Percentiles rank a stretch among this genome's conserved stretches.
Conservation (phyloP, 2,888 invertebrate genomes). For the Lamellibrachia satsuma region DNA sequence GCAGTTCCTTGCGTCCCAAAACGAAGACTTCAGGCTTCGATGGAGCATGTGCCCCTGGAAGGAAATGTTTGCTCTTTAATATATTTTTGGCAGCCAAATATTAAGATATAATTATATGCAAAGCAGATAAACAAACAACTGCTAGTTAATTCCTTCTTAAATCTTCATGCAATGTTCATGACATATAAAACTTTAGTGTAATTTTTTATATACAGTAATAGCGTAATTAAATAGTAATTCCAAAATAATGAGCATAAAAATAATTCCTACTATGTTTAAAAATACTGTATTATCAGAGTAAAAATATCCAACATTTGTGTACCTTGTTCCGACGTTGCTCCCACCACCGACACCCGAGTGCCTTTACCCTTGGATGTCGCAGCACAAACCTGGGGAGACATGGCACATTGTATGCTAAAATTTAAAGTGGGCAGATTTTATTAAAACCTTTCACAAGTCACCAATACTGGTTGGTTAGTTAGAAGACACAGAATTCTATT, state of each 20-base stretch:
- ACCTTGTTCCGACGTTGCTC: conserved; percentile 60
- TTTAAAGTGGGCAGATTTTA: not conserved
- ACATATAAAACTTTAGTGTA: not conserved
- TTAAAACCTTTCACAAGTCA: no score
- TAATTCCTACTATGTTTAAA: not conserved
- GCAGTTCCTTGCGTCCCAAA: conserved; percentile 62
- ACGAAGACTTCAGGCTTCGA: conserved; percentile 62
- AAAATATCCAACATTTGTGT: not conserved
- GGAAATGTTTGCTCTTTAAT: not conserved
- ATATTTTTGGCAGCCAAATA: no score
- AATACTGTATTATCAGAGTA: not conserved
- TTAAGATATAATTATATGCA: not conserved
- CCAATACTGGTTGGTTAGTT: no score
- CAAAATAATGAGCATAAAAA: no score
- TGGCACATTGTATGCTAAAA: conserved; percentile 14
- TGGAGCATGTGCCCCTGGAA: conserved; percentile 62
- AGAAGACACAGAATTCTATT: no score
- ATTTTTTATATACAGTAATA: not conserved
- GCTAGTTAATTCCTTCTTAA: not conserved
- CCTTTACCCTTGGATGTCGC: conserved; percentile 61
- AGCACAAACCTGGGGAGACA: conserved; percentile 55
- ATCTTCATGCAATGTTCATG: not conserved
- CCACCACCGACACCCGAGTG: conserved; percentile 48
- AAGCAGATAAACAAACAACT: not conserved
- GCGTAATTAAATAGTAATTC: no score